Conservation (phyloP, 2,113 vertebrate genomes). For the Heliornis fulica region DNA sequence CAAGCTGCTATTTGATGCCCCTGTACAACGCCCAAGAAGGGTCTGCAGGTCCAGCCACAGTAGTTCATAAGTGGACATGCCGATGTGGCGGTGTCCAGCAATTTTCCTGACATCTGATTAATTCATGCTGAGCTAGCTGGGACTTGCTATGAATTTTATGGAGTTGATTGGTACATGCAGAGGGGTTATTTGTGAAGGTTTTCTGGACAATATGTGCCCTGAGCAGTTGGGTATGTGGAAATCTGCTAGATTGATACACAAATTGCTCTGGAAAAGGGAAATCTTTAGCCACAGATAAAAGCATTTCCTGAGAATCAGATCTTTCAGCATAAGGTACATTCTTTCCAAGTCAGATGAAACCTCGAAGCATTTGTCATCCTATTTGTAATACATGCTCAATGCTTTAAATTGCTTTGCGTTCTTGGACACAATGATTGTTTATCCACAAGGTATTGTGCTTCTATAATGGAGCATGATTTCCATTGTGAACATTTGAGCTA, state of each 20-base stretch:
- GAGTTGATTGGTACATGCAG: neutral
- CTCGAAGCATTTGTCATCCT: neutral
- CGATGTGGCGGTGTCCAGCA: neutral
- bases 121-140: neutral
- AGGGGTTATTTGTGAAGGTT: neutral
- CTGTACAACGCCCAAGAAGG: accelerated
- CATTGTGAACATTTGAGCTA: neutral
- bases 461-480: neutral
- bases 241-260: neutral
- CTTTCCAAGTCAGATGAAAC: neutral
- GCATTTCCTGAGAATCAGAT: neutral
- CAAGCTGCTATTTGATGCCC: accelerated
- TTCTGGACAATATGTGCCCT: neutral
- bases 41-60: accelerated
- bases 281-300: neutral
- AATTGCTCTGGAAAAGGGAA: neutral
- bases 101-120: neutral
- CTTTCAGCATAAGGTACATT: neutral
- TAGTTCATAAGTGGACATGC: accelerated
- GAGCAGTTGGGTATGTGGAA: neutral
- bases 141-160: neutral
- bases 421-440: neutral
- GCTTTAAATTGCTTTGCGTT: neutral
- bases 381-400: neutral
- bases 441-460: neutral